phyloP scores from a whole-genome alignment of 2,113 vertebrate species.

The Nycticorax nycticorax region DNA sequence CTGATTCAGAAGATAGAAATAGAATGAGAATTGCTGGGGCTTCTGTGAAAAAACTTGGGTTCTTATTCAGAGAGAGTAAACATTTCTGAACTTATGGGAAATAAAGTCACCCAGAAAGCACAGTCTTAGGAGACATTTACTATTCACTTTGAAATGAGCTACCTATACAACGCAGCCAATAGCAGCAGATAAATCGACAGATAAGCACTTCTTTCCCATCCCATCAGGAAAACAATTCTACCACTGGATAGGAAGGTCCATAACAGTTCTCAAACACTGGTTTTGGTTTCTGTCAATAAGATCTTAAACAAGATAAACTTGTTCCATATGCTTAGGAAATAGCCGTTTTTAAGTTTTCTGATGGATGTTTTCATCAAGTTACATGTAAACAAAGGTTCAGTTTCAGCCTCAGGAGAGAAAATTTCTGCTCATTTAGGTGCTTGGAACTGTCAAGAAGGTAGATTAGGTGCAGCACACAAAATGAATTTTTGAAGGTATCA shows the following conservation, averaged over 20 bases:
- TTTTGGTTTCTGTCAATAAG: neutral
- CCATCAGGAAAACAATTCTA: neutral
- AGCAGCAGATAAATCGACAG: neutral
- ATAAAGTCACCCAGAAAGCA: neutral
- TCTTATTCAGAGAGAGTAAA: neutral
- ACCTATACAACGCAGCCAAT: neutral
- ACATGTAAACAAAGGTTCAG: neutral
- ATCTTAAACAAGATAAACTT: neutral
- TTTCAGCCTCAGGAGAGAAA: neutral
- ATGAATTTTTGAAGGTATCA: conserved; percentile 33
- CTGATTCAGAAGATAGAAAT: neutral
- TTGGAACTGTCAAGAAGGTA: conserved; percentile 23
- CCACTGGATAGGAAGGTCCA: neutral
- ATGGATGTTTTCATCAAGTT: conserved; percentile 4
- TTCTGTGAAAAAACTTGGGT: neutral
- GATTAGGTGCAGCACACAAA: conserved; percentile 9
- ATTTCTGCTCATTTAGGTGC: conserved; percentile 18
- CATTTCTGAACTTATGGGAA: neutral
- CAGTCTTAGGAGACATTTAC: neutral
- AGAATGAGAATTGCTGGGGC: neutral
- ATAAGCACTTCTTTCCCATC: neutral
- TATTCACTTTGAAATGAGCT: neutral
- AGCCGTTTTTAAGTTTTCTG: neutral
- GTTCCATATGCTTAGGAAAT: neutral
- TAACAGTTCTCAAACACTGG: neutral